phyloP scores from a whole-genome alignment of 2,113 vertebrate species.

The Clupea harengus region DNA sequence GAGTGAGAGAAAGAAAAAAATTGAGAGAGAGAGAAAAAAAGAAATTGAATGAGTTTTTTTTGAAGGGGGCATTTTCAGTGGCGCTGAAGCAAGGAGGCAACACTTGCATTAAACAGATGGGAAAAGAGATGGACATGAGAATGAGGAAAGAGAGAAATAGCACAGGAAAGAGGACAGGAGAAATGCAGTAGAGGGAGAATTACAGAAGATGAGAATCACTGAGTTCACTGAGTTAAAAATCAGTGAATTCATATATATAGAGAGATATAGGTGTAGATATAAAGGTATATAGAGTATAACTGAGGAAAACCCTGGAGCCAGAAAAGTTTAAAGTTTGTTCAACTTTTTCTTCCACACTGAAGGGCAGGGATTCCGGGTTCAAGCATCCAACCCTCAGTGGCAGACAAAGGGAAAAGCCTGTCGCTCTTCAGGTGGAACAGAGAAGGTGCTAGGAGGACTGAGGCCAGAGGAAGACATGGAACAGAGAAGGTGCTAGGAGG shows the following conservation, averaged over 20 bases:
- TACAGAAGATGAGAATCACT: not conserved
- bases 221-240: not conserved
- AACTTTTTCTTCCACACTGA: not conserved
- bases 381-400: conserved; percentile 49
- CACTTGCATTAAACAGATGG: not conserved
- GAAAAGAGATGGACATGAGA: conserved; percentile 20
- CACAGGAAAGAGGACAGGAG: not conserved
- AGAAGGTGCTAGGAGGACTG: conserved; percentile 22
- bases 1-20: not conserved
- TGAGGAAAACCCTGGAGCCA: no score
- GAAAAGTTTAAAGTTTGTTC: not conserved
- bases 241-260: not conserved
- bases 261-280: conserved; percentile 40
- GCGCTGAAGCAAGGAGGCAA: not conserved
- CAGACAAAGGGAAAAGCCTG: conserved; percentile 52
- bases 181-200: not conserved
- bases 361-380: conserved; percentile 40
- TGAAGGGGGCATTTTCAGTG: not conserved
- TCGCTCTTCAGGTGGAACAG: not conserved
- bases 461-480: conserved; percentile 34
- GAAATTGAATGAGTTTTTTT: conserved; percentile 22
- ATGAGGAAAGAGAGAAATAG: conserved; percentile 1
- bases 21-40: not conserved
- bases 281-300: no score
- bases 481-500: conserved; percentile 37